A percentile compares a stretch with the other conserved stretches of the same genome.
phyloP scores from a whole-genome alignment of 1,140 invertebrate species.

The roundworm (Caenorhabditis elegans) region WBcel235 BX284603.4:5704001-5704500 shows the following conservation, averaged over 20 bases:
- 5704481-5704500: conserved; percentile 55
- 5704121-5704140: conserved; percentile 79
- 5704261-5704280: conserved; percentile 78
- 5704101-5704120: conserved; percentile 85
- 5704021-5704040: background rate
- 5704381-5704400: conserved; percentile 20
- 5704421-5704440: conserved; percentile 28
- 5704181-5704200: conserved; percentile 96
- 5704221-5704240: conserved; percentile 95
- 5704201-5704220: conserved; percentile 86
- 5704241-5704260: conserved; percentile 89
- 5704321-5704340: conserved; percentile 58
- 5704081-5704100: conserved; percentile 80
- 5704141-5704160: conserved; percentile 84
- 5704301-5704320: conserved; percentile 63
- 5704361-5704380: conserved; percentile 54
- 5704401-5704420: conserved; percentile 35
- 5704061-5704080: conserved; percentile 67
- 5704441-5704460: background rate
- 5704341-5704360: conserved; percentile 32
- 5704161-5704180: conserved; percentile 86
- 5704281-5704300: conserved; percentile 60
- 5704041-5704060: conserved; percentile 18
- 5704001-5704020: conserved; percentile 25
- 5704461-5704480: background rate